Percentiles rank a stretch among this genome's conserved stretches.
Evolutionary conservation across 2,888 invertebrate species (phyloP).

Genomic region (Thera britannica): DNA sequence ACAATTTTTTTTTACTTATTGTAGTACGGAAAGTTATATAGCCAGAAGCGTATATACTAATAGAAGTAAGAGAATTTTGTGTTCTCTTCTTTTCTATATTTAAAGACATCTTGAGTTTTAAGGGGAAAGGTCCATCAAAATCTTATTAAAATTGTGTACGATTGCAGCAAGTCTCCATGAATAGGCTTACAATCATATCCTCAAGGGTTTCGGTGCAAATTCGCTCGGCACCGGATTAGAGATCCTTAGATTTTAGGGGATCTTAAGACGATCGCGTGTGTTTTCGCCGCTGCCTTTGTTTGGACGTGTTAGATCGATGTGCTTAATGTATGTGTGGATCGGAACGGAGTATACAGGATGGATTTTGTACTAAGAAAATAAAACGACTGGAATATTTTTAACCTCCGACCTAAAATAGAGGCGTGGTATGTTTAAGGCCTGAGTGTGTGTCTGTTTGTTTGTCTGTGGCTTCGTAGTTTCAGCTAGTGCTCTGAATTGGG

Average conservation of each 20-base stretch:
- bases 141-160: background rate
- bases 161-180: background rate
- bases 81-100: no score
- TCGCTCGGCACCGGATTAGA: constrained; percentile 31
- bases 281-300: constrained; percentile 72
- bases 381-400: background rate
- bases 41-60: no score
- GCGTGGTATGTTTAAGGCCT: no score
- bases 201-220: constrained; percentile 27
- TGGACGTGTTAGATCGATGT: constrained; percentile 82
- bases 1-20: no score
- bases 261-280: constrained; percentile 76
- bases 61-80: no score
- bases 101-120: no score
- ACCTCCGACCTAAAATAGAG: no score
- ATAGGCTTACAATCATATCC: constrained; percentile 15
- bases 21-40: no score
- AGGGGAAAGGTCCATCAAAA: no score
- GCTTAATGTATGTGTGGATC: constrained; percentile 80
- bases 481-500: no score
- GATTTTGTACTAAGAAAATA: background rate
- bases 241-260: constrained; percentile 49
- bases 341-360: constrained; percentile 58
- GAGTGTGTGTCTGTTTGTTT: no score
- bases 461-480: no score